Evolutionary conservation across 2,113 vertebrate genomes (phyloP), one percentile per base, ranked within the genome.

Genomic region (Protomyctophum bolini): DNA sequence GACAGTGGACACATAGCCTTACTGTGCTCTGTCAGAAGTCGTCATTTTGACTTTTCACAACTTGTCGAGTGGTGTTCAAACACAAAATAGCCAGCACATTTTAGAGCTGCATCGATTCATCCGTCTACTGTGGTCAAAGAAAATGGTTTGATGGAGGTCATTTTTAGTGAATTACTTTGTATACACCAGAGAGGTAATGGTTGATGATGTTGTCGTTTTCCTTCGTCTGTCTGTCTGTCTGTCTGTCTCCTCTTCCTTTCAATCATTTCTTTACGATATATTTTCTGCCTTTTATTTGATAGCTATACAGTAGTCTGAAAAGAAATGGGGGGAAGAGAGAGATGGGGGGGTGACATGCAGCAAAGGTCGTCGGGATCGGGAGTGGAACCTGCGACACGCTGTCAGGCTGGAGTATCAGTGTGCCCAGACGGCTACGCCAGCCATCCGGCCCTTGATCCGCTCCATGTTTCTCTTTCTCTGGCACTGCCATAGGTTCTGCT

Each of bases 81-180:
- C 28, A 54, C 63, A 11, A 28, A 55, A 80, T 62, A 1, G 29
- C 51, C 55, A 63, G 47, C 52, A 45, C 56, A 28, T 51, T 63
- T 57, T 63, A 29, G 54, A 71, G 48, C 66, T 69, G 66, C 50
- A 75, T 50, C 55, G 68, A 81, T 78, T 66, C 52, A 63, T 66
- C 1, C 57, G 73, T n/a, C 11, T 70, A 57, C 55, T 57, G 56
- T 64, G 70, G 63, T 76, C 72, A 66, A 58, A 49, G 55, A n/a
- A 65, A 75, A 58, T 28, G 58, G 58, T 68, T 67, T 59, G 28
- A 15, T 15, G 70, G 28, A 56, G 72, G 51, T 61, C 63, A 29
- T 63, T 72, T 83, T 76, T 15, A 72, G 63, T 63, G 65, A 86
- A 82, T 73, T 68, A 49, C 69, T 58, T 73, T 69, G 57, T 62